Evolutionary conservation across 1,140 invertebrate genomes (phyloP), one percentile per base, ranked within the genome.

Genomic region (Drosophila yakuba): DNA sequence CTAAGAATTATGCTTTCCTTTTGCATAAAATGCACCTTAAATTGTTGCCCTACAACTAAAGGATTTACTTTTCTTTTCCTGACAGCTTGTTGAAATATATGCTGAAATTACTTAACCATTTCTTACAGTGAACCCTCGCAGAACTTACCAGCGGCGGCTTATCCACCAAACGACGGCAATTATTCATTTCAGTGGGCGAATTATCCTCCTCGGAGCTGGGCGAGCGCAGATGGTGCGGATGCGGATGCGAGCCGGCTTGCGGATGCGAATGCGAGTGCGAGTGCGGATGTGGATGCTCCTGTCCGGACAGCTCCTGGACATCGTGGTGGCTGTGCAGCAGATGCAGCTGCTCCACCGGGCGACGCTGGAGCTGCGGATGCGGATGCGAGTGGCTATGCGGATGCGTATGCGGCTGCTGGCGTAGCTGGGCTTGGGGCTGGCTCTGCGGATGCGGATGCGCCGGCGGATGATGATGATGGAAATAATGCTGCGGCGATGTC

Each of bases 111-210:
- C 7, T 20, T 17, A 8, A 1, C 0, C 1, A 2, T 68, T 68
- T 63, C 6, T 20, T 6, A 8, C 64, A 68, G 63, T 68, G 50
- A 41, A 15, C 11, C 28, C 8, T 23, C 17, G 35, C 36, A 36
- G 73, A 39, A 77, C 82, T 89, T 93, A 97, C 96, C 79, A 97
- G 93, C 12, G 96, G 96, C 32, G 96, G 96, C 91, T 97, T 96
- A 92, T 97, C 97, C 41, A 92, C 92, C 73, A 97, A 94, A 78
- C 96, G 94, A 92, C 96, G 96, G 92, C 96, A 97, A 79, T 96
- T 96, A 93, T 97, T 97, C 74, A 97, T 94, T 93, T 97, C 96
- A 45, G 96, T 97, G n/a, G 96, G 96, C 25, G 96, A 97, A 93
- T 96, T 96, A 90, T 96, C 96, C 92, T 97, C 96, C 91, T 97